These are phyloP conservation scores for Coptodon bakossiorum DNA, from an alignment of 2,113 vertebrate genomes.

Conservation along the genomic window DNA sequence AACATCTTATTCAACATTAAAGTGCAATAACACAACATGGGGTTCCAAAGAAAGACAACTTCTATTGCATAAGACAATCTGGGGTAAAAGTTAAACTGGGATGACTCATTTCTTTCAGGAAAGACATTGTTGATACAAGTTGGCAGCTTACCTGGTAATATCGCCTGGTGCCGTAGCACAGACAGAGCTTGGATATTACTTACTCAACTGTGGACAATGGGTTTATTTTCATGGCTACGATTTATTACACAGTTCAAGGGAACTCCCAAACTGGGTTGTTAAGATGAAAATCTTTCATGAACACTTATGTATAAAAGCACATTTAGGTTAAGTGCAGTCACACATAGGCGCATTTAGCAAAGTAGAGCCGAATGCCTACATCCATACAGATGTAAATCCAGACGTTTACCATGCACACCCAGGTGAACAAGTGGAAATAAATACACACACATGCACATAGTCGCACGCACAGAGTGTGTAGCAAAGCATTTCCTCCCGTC, in stretches of 20 bases:
- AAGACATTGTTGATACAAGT: conserved; percentile 35
- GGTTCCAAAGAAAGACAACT: not conserved
- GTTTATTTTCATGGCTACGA: conserved; percentile 47
- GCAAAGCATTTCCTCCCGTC: conserved; percentile 31
- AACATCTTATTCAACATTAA: conserved; percentile 33
- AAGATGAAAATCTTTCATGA: conserved; percentile 29
- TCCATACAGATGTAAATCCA: not conserved
- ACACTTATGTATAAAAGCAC: not conserved
- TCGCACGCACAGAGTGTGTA: not conserved
- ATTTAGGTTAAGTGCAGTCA: not conserved
- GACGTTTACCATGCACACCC: not conserved
- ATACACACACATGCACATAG: not conserved
- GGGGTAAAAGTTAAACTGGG: conserved; percentile 13
- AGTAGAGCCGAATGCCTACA: not conserved
- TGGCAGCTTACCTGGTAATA: conserved; percentile 54
- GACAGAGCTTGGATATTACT: conserved; percentile 13
- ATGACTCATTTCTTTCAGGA: conserved; percentile 56
- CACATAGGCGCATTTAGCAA: not conserved
- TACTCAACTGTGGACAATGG: conserved; percentile 18
- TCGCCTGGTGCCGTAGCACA: not conserved
- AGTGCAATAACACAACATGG: conserved; percentile 5
- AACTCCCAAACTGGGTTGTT: conserved; percentile 37
- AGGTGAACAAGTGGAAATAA: conserved; percentile 12
- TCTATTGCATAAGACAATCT: not conserved
- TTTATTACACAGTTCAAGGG: conserved; percentile 43